Conservation (phyloP, 2,113 vertebrate species). For the Loxodonta africana region DNA sequence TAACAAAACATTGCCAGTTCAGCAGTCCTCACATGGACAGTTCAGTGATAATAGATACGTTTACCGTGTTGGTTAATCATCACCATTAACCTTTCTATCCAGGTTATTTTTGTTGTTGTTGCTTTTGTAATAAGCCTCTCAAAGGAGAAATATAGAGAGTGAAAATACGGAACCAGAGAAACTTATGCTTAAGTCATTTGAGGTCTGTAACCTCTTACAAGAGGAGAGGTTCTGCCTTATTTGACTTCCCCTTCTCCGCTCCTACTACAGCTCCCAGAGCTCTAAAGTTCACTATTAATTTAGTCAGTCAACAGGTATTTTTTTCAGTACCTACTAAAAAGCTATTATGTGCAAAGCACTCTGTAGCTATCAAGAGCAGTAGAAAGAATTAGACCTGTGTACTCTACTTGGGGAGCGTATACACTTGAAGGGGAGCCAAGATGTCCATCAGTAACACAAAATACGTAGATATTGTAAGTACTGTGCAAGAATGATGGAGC, state of each 20-base stretch:
- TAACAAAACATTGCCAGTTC: too few species aligned
- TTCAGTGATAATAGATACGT: too few species aligned
- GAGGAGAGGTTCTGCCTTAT: neutral
- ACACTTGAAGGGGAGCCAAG: neutral
- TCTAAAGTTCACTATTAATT: conserved; percentile 40
- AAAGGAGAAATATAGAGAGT: neutral
- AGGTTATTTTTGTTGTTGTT: neutral
- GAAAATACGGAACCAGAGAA: neutral
- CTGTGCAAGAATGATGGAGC: neutral
- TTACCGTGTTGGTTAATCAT: too few species aligned
- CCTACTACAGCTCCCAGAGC: neutral
- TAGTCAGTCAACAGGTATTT: conserved; percentile 1
- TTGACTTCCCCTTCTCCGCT: neutral
- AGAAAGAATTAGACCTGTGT: neutral
- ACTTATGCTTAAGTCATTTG: neutral
- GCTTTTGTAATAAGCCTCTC: neutral
- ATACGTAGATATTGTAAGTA: neutral
- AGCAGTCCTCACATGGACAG: too few species aligned
- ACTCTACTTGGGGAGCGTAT: neutral
- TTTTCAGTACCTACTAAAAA: conserved; percentile 1
- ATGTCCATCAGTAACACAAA: neutral
- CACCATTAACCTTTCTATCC: too few species aligned
- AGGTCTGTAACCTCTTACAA: neutral
- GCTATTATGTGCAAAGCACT: neutral
- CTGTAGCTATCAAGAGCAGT: neutral